Percentiles rank a stretch among this genome's conserved stretches.
Conservation (phyloP, 2,113 vertebrate species). For the Nestor notabilis region DNA sequence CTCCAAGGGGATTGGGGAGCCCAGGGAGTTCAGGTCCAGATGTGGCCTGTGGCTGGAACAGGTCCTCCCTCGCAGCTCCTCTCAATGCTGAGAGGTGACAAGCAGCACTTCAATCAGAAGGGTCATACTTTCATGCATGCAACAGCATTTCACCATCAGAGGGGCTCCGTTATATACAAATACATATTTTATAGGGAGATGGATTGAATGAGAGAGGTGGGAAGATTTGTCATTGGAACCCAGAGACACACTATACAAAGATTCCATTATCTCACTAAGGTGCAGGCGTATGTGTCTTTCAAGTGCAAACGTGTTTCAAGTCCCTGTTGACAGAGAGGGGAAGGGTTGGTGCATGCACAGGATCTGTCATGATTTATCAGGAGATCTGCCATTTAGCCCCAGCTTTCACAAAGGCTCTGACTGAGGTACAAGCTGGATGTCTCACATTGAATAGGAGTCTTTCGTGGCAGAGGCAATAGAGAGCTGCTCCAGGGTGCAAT, state of each 20-base stretch:
- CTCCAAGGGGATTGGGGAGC: background rate
- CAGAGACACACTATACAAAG: background rate
- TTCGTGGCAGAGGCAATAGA: background rate
- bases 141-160: background rate
- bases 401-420: background rate
- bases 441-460: background rate
- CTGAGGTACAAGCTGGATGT: background rate
- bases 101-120: rapidly evolving
- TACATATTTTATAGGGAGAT: background rate
- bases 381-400: background rate
- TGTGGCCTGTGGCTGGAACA: background rate
- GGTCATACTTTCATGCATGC: too few relatives aligned
- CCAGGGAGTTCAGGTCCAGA: background rate
- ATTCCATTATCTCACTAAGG: background rate
- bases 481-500: background rate
- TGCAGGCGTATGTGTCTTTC: background rate
- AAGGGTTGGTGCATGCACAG: background rate
- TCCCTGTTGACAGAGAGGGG: background rate
- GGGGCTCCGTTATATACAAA: background rate
- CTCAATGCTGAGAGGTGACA: background rate
- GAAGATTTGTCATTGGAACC: background rate
- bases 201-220: background rate
- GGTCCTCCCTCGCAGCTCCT: background rate
- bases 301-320: rapidly evolving
- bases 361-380: background rate